Conservation (phyloP, 2,113 vertebrate species). For the Carassius auratus region DNA sequence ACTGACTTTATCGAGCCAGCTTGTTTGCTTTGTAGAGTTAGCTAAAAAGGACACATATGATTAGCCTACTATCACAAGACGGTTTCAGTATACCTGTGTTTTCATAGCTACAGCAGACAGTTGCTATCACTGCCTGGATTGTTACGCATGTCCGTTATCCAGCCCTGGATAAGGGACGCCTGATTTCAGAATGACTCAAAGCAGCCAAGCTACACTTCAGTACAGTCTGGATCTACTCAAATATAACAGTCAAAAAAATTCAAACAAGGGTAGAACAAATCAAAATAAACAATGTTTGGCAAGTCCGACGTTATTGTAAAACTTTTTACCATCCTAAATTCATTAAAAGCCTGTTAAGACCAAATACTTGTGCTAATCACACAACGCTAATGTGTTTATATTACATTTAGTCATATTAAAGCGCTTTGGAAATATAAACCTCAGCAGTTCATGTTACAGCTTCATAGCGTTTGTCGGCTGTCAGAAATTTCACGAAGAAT, state of each 20-base stretch:
- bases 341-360: conserved; percentile 16
- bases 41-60: neutral
- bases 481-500: conserved; percentile 14
- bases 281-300: conserved; percentile 23
- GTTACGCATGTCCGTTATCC: neutral
- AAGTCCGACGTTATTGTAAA: neutral
- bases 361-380: conserved; percentile 12
- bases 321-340: conserved; percentile 26
- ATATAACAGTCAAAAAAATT: neutral
- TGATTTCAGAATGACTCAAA: neutral
- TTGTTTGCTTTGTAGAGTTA: conserved; percentile 21
- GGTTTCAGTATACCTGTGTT: conserved; percentile 1
- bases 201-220: neutral
- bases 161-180: neutral
- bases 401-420: neutral
- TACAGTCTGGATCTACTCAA: conserved; percentile 16
- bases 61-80: neutral
- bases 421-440: conserved; percentile 32
- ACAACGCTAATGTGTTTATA: conserved; percentile 31
- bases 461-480: conserved; percentile 20
- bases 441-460: conserved; percentile 13
- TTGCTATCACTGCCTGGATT: conserved; percentile 7
- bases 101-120: conserved; percentile 19
- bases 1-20: neutral
- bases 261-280: neutral